A percentile compares a stretch with the other conserved stretches of the same genome.
These are phyloP conservation scores for Mayetiola destructor DNA, from an alignment of 2,888 invertebrate genomes.

Conservation along the genomic window DNA sequence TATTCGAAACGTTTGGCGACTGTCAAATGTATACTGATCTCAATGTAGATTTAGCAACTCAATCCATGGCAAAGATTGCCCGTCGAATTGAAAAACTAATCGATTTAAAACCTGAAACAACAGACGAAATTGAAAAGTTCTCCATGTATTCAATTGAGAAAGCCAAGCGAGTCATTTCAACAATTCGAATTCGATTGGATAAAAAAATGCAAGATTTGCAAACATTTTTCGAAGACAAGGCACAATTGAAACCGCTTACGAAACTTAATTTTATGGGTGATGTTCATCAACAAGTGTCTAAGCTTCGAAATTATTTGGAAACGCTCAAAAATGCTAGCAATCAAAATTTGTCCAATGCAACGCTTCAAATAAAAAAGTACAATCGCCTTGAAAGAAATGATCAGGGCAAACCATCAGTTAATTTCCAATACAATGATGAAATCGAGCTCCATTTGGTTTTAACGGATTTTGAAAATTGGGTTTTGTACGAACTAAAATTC, in stretches of 20 bases:
- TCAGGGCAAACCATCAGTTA: too few relatives aligned
- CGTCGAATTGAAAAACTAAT: not conserved
- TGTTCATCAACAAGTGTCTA: not conserved
- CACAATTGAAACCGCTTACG: not conserved
- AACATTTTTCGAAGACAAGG: not conserved
- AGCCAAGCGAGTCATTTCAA: not conserved
- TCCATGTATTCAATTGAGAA: not conserved
- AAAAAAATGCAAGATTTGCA: not conserved
- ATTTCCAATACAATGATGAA: too few relatives aligned
- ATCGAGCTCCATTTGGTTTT: not conserved
- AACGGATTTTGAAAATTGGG: constrained; percentile 7
- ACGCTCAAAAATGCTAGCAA: not conserved
- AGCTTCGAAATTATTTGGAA: not conserved
- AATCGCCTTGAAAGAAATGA: too few relatives aligned
- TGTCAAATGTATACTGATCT: too few relatives aligned
- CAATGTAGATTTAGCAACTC: not conserved
- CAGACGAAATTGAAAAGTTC: not conserved
- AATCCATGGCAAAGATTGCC: not conserved
- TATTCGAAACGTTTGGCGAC: too few relatives aligned
- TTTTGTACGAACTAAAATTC: not conserved
- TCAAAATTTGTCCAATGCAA: not conserved
- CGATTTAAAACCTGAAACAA: not conserved
- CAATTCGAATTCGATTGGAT: not conserved
- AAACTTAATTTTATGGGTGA: not conserved
- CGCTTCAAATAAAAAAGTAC: not conserved